These are phyloP conservation scores for Callorhinus ursinus DNA, from an alignment of 2,113 vertebrate genomes.

Conservation along the genomic window DNA sequence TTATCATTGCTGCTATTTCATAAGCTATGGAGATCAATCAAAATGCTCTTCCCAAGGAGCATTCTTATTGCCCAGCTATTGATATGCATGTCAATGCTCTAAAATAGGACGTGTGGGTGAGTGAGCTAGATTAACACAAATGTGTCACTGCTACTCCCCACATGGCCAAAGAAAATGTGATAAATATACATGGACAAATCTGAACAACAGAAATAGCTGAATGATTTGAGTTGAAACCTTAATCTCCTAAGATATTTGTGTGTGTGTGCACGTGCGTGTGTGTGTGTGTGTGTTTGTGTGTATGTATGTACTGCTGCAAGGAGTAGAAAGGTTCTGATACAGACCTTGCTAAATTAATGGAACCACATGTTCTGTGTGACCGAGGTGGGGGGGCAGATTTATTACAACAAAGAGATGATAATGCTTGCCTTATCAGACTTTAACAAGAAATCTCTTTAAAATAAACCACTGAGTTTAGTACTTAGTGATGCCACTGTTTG, in stretches of 20 bases:
- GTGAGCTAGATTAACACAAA: neutral
- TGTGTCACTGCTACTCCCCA: neutral
- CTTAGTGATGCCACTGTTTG: neutral
- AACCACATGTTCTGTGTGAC: neutral
- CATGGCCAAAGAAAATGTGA: neutral
- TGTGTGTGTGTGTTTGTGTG: neutral
- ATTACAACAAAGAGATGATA: neutral
- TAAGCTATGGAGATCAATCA: neutral
- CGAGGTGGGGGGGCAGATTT: neutral
- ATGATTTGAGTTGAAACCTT: neutral
- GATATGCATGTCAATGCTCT: neutral
- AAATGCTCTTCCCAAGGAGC: neutral
- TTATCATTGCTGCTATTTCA: neutral
- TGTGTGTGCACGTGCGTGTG: too few species aligned
- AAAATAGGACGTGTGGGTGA: neutral
- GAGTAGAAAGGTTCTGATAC: neutral
- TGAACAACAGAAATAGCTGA: neutral
- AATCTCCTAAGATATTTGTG: neutral
- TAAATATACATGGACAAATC: neutral
- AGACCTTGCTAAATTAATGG: neutral
- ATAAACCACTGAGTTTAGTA: neutral
- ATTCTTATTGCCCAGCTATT: neutral
- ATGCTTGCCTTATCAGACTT: neutral
- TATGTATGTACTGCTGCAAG: neutral
- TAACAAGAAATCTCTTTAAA: neutral